These are phyloP conservation scores for Ophion obscuratus DNA, from an alignment of 2,888 invertebrate species.

Conservation along the genomic window DNA sequence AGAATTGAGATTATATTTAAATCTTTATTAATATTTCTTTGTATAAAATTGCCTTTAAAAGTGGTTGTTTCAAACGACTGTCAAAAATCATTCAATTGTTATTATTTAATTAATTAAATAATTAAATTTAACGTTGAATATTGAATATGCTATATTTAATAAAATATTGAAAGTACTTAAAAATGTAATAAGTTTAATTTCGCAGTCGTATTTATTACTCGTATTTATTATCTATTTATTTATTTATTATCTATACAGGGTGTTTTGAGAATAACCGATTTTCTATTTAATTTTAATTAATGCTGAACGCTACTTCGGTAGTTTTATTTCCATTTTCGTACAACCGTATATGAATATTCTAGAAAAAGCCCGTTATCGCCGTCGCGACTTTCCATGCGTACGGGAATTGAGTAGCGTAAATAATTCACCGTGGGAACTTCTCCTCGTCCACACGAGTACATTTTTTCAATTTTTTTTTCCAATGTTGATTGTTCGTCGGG, in stretches of 20 bases:
- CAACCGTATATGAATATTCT: neutral
- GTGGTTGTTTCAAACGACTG: too few relatives aligned
- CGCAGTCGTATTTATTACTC: neutral
- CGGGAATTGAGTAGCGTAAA: constrained; percentile 21
- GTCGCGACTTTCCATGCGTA: constrained; percentile 18
- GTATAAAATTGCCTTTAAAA: too few relatives aligned
- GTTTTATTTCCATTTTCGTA: neutral
- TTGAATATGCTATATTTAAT: too few relatives aligned
- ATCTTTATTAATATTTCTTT: too few relatives aligned
- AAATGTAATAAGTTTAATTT: neutral
- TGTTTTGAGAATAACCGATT: neutral
- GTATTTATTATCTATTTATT: too few relatives aligned
- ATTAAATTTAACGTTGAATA: neutral
- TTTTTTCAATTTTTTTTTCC: constrained; percentile 19
- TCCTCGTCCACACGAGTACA: neutral
- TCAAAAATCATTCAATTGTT: neutral
- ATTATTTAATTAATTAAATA: neutral
- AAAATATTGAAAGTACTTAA: too few relatives aligned
- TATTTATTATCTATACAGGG: neutral
- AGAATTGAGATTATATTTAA: too few relatives aligned
- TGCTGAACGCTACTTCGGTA: neutral
- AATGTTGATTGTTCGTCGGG: neutral
- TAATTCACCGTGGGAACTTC: constrained; percentile 30
- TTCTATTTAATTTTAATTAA: neutral
- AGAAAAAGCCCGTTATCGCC: neutral